Evolutionary conservation across 2,888 invertebrate species (phyloP).

Genomic region (Oxycera nigricornis): DNA sequence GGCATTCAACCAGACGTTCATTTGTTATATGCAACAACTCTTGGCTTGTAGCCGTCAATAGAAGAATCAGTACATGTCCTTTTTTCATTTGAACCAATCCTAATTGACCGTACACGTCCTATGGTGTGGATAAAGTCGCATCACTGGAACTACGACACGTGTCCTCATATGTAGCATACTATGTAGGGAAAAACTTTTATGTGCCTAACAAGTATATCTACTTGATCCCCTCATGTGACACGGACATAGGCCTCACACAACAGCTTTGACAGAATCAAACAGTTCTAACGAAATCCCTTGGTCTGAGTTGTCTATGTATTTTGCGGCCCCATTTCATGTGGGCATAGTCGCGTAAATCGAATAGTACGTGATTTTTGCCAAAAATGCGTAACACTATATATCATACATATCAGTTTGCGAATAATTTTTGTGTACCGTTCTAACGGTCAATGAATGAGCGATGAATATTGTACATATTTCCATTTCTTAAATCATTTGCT

Average conservation of each 20-base stretch:
- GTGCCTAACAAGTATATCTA: neutral
- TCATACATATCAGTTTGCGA: too few species aligned
- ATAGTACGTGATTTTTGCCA: constrained; percentile 4
- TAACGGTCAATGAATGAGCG: too few species aligned
- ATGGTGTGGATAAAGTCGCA: neutral
- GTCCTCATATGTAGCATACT: neutral
- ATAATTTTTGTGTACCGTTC: too few species aligned
- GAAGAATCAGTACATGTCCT: too few species aligned
- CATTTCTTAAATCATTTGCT: too few species aligned
- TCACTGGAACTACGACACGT: neutral
- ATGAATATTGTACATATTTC: too few species aligned
- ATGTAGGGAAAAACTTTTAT: neutral
- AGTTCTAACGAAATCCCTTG: neutral
- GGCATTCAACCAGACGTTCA: too few species aligned
- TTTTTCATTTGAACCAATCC: too few species aligned
- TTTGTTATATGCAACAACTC: too few species aligned
- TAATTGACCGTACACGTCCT: neutral
- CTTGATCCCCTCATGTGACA: neutral
- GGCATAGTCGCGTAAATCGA: constrained; percentile 4
- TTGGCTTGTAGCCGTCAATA: too few species aligned
- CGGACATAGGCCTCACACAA: neutral
- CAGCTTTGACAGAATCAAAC: neutral
- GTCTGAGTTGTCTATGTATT: neutral
- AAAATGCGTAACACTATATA: neutral
- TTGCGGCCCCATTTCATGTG: neutral